phyloP scores from a whole-genome alignment of 2,888 invertebrate species.

The Morpho helenor region DNA sequence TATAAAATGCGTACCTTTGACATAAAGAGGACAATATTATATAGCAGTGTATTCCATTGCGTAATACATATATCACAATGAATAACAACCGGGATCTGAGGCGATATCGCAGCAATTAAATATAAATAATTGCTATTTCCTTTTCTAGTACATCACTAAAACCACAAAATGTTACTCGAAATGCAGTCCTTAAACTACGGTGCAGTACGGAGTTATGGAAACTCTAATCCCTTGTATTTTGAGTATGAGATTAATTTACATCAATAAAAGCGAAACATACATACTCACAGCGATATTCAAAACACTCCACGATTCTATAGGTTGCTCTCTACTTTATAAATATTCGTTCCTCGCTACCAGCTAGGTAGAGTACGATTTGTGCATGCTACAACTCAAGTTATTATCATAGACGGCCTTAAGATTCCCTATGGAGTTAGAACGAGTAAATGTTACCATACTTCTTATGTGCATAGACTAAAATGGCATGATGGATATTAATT shows the following conservation, averaged over 20 bases:
- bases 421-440: slow-evolving; percentile 1
- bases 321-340: slow-evolving; percentile 60
- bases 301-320: slow-evolving; percentile 67
- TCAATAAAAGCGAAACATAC: slow-evolving; percentile 70
- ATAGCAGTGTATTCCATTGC: too few species aligned
- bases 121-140: neutral
- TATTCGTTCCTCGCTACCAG: slow-evolving; percentile 52
- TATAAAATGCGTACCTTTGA: too few species aligned
- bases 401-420: slow-evolving; percentile 4
- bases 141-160: neutral
- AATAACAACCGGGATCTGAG: too few species aligned
- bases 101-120: neutral
- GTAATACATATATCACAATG: too few species aligned
- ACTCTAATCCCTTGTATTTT: slow-evolving; percentile 63
- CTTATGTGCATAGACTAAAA: neutral
- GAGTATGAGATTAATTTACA: slow-evolving; percentile 59
- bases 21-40: too few species aligned
- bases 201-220: slow-evolving; percentile 51
- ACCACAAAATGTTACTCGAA: slow-evolving; percentile 20
- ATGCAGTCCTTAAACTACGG: slow-evolving; percentile 46
- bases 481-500: too few species aligned
- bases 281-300: slow-evolving; percentile 62
- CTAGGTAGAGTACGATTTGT: slow-evolving; percentile 67
- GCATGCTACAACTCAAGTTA: slow-evolving; percentile 66
- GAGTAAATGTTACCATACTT: neutral